A percentile compares a stretch with the other conserved stretches of the same genome.
Conservation (phyloP, 2,888 invertebrate species). For the Andrena flavipes region DNA sequence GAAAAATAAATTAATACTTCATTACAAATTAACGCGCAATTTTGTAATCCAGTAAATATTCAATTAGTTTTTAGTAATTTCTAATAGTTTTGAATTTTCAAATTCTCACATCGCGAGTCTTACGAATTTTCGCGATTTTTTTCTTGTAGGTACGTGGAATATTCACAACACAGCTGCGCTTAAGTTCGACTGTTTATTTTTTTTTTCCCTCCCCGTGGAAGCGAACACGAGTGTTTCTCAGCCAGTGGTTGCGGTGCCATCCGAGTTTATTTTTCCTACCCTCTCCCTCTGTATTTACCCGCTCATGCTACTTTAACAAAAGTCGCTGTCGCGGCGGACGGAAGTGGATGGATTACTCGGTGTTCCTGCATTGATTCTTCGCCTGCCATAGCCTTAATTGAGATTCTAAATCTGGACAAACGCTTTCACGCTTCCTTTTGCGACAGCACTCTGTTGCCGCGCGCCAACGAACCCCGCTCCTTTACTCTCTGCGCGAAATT, state of each 20-base stretch:
- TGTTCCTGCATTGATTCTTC: conserved; percentile 55
- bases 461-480: conserved; percentile 27
- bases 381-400: conserved; percentile 49
- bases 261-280: conserved; percentile 26
- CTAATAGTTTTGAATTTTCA: too few species aligned
- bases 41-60: too few species aligned
- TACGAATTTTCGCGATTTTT: conserved; percentile 8
- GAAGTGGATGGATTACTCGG: conserved; percentile 57
- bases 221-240: conserved; percentile 23
- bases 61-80: too few species aligned
- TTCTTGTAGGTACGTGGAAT: not conserved
- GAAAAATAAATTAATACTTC: too few species aligned
- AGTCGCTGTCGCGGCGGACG: conserved; percentile 47
- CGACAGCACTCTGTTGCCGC: conserved; percentile 39
- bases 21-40: too few species aligned
- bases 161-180: conserved; percentile 7
- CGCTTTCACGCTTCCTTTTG: conserved; percentile 44
- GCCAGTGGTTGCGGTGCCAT: not conserved
- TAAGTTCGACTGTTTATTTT: conserved; percentile 31
- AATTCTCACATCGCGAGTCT: conserved; percentile 13
- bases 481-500: conserved; percentile 33
- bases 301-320: conserved; percentile 49
- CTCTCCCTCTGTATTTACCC: conserved; percentile 27
- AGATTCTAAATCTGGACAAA: conserved; percentile 55
- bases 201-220: not conserved